Percentiles rank a stretch among this genome's conserved stretches.
phyloP scores from a whole-genome alignment of 2,113 vertebrate genomes.

The Thamnaconus septentrionalis region DNA sequence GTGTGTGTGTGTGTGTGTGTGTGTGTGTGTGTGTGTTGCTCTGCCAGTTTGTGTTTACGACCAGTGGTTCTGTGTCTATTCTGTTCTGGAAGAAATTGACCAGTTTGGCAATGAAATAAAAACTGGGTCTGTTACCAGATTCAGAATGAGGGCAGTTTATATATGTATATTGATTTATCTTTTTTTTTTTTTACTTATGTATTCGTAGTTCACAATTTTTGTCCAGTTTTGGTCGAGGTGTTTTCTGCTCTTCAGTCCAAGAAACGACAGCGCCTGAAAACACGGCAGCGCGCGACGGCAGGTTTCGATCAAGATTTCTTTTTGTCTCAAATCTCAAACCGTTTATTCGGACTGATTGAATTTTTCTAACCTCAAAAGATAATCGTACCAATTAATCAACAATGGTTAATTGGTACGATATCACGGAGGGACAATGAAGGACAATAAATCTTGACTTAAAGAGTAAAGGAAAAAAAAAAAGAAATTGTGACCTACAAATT shows the following conservation, averaged over 20 bases:
- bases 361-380: too few species aligned
- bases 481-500: not conserved
- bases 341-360: too few species aligned
- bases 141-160: not conserved
- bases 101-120: not conserved
- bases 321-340: too few species aligned
- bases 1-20: conserved; percentile 10
- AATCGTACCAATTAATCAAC: too few species aligned
- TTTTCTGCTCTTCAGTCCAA: too few species aligned
- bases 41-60: conserved; percentile 55
- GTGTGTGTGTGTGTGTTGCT: conserved; percentile 42
- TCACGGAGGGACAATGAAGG: not conserved
- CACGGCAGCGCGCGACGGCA: too few species aligned
- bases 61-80: conserved; percentile 39
- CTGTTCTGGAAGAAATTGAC: conserved; percentile 34
- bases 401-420: too few species aligned
- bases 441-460: not conserved
- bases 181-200: too few species aligned
- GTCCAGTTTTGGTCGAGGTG: too few species aligned
- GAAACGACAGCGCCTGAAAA: too few species aligned
- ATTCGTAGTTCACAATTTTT: too few species aligned
- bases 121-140: conserved; percentile 7
- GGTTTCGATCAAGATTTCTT: too few species aligned
- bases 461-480: not conserved
- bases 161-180: not conserved